Evolutionary conservation across 2,888 invertebrate genomes (phyloP).

Genomic region (Panzeria rudis): DNA sequence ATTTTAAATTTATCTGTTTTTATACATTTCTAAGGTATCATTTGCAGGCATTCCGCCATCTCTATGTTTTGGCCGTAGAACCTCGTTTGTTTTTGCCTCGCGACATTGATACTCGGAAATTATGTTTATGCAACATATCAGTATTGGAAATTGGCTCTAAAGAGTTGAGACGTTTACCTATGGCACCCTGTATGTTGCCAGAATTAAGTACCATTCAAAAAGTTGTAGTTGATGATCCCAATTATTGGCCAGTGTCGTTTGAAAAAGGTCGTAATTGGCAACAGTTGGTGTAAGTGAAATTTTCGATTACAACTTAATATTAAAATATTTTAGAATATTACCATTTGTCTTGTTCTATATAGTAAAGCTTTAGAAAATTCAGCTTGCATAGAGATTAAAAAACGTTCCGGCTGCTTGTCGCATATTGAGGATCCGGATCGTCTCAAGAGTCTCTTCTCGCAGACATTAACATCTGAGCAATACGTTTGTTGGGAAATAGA

Average conservation of each 20-base stretch:
- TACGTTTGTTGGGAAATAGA: slow-evolving; percentile 83
- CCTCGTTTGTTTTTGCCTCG: slow-evolving; percentile 94
- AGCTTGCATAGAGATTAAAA: slow-evolving; percentile 92
- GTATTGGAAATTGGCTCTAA: slow-evolving; percentile 84
- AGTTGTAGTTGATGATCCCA: slow-evolving; percentile 91
- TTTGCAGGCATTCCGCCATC: slow-evolving; percentile 97
- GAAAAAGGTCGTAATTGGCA: slow-evolving; percentile 93
- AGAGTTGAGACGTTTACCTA: slow-evolving; percentile 84
- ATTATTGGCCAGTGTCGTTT: slow-evolving; percentile 96
- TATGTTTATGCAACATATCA: slow-evolving; percentile 92
- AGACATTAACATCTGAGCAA: slow-evolving; percentile 90
- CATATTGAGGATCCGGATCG: slow-evolving; percentile 93
- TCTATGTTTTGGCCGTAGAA: slow-evolving; percentile 97
- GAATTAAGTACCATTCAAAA: slow-evolving; percentile 90
- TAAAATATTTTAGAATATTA: not conserved
- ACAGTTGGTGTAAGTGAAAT: slow-evolving; percentile 87
- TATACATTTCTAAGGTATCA: slow-evolving; percentile 90
- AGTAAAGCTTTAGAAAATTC: slow-evolving; percentile 88
- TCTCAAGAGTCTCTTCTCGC: slow-evolving; percentile 90
- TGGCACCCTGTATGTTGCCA: slow-evolving; percentile 94
- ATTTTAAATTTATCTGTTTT: slow-evolving; percentile 40
- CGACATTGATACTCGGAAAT: slow-evolving; percentile 91
- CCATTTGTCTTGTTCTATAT: not conserved
- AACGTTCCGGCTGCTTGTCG: slow-evolving; percentile 94
- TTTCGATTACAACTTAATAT: not conserved